These are phyloP conservation scores for Daboia siamensis DNA, from an alignment of 2,113 vertebrate species.

Conservation along the genomic window DNA sequence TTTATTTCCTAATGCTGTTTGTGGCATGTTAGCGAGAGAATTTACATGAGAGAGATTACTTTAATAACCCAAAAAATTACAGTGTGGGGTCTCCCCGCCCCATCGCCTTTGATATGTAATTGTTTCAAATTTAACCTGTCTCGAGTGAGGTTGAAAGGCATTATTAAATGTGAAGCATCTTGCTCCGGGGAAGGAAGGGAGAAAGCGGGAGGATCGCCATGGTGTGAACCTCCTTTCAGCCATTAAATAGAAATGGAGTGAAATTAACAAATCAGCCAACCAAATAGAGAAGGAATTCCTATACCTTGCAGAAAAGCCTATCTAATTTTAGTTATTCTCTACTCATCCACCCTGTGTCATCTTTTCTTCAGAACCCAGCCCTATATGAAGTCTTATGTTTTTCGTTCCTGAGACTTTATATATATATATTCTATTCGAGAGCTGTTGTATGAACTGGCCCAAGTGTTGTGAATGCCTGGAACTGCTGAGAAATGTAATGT, in stretches of 20 bases:
- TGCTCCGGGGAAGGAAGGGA: slow-evolving; percentile 53
- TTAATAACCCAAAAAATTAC: slow-evolving; percentile 85
- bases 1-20: slow-evolving; percentile 84
- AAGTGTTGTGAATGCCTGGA: neutral
- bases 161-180: slow-evolving; percentile 70
- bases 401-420: neutral
- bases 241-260: slow-evolving; percentile 62
- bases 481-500: neutral
- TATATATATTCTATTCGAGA: neutral
- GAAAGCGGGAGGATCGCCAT: slow-evolving; percentile 61
- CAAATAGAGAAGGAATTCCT: slow-evolving; percentile 32
- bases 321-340: neutral
- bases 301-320: neutral
- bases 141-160: slow-evolving; percentile 67
- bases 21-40: slow-evolving; percentile 73
- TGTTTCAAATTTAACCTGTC: slow-evolving; percentile 83
- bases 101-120: slow-evolving; percentile 79
- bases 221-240: slow-evolving; percentile 58
- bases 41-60: slow-evolving; percentile 84
- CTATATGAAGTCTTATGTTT: neutral
- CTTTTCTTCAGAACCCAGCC: slow-evolving; percentile 4
- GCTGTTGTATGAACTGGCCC: neutral
- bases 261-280: slow-evolving; percentile 65
- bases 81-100: slow-evolving; percentile 70
- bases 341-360: neutral